Base-by-base conservation (phyloP, 2,797 vertebrate genomes). In the Enteromius viviparus region DNA sequence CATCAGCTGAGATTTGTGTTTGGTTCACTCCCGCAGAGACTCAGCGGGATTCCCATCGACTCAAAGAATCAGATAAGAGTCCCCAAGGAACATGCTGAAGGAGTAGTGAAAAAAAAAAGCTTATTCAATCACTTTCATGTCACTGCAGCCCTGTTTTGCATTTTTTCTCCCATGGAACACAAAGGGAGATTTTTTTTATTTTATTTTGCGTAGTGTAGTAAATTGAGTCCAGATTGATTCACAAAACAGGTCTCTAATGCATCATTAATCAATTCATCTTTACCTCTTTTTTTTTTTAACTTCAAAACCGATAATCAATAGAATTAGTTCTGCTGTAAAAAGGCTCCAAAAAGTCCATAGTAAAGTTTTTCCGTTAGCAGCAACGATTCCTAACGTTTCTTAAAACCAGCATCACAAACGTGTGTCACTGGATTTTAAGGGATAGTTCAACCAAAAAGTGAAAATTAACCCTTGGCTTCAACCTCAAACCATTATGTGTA, bases 11-110 rank as follows among this genome's bases (percentile, higher is more conserved):
- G 89, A 93, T 93, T 91, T 92, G 89, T 93, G 72, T 80, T 82
- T 78, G 89, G 89, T 81, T 75, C 53, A 91, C 82, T 87, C 84
- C 89, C 81, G 60, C 77, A 82, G 79, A 90, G 81, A 84, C 80
- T 74, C 60, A 84, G 89, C 89, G 76, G 85, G 89, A 90, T 92
- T 93, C 89, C 89, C 91, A 93, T 92, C 87, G 84, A 87, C 88
- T 84, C 64, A 84, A 85, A 75, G 77, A 79, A n/a, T 69, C 88
- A 85, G 90, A 91, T 92, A 90, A 91, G 89, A 87, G 85, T 64
- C 62, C 71, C 5, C n/a, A 21, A 58, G 74, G 69, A 58, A 58
- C 62, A 78, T 34, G 49, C 19, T 60, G 45, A 77, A 64, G 42
- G 26, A 78, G 76, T 8, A 11, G 23, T 47, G 14, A 19, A 6